Percentiles rank a stretch among this genome's conserved stretches.
phyloP scores from a whole-genome alignment of 2,888 invertebrate genomes.

The Ichneumoninae sp. region DNA sequence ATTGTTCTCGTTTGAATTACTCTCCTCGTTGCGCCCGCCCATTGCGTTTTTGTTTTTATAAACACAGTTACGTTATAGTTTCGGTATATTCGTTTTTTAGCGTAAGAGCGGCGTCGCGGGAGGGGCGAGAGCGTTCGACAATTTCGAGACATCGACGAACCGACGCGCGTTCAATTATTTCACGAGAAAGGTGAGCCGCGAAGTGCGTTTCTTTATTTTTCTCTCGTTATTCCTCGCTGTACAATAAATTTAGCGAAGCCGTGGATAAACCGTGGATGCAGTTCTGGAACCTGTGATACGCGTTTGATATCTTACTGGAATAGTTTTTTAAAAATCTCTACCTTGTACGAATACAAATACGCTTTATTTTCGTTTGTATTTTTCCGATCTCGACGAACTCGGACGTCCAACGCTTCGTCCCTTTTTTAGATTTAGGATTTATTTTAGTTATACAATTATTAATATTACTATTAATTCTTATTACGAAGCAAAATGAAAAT shows the following conservation, averaged over 20 bases:
- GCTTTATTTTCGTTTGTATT: constrained; percentile 13
- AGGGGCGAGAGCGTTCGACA: constrained; percentile 75
- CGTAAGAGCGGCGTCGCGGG: constrained; percentile 57
- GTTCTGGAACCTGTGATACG: constrained; percentile 35
- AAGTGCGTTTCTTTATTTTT: not conserved
- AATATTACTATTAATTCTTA: not conserved
- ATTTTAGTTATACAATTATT: constrained; percentile 23
- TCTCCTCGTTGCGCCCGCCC: constrained; percentile 48
- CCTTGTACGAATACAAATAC: not conserved
- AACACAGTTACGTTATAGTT: constrained; percentile 39
- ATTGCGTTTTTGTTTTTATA: constrained; percentile 21
- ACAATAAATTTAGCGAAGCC: constrained; percentile 1
- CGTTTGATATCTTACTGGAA: constrained; percentile 12
- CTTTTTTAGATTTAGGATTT: constrained; percentile 70
- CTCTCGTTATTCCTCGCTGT: not conserved
- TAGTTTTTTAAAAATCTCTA: not conserved
- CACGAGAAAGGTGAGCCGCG: not conserved
- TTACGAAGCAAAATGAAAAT: constrained; percentile 65
- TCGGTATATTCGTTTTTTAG: constrained; percentile 57
- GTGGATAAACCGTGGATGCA: constrained; percentile 25
- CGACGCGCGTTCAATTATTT: not conserved
- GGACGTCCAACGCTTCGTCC: constrained; percentile 72
- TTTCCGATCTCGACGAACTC: constrained; percentile 61
- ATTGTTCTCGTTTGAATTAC: constrained; percentile 44
- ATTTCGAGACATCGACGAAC: constrained; percentile 53